A percentile compares a stretch with the other conserved stretches of the same genome.
Evolutionary conservation across 2,888 invertebrate genomes (phyloP).

Genomic region (Andrena camellia): DNA sequence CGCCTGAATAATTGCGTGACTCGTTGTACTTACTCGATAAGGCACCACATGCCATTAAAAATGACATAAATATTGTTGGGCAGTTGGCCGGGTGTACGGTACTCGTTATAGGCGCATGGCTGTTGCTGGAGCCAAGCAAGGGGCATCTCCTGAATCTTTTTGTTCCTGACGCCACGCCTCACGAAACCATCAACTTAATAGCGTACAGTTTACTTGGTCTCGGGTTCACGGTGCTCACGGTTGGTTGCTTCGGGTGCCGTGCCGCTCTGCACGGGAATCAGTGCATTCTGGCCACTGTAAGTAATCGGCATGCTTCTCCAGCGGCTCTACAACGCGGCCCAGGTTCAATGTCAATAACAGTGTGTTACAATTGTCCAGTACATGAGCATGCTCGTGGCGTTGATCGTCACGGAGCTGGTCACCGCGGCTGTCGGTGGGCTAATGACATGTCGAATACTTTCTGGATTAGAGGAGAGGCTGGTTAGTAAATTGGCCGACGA

Average conservation of each 20-base stretch:
- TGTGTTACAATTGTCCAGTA: constrained; percentile 80
- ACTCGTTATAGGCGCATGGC: constrained; percentile 86
- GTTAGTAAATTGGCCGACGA: constrained; percentile 79
- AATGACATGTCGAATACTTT: constrained; percentile 83
- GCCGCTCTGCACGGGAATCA: constrained; percentile 86
- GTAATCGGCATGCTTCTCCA: constrained; percentile 24
- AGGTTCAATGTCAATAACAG: constrained; percentile 35
- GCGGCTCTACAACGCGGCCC: not conserved
- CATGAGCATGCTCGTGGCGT: constrained; percentile 85
- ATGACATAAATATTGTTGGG: constrained; percentile 37
- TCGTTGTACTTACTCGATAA: not conserved
- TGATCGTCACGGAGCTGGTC: constrained; percentile 85
- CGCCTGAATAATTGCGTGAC: too few relatives aligned
- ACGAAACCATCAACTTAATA: constrained; percentile 85
- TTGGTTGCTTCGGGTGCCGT: constrained; percentile 88
- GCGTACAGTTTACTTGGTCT: constrained; percentile 86
- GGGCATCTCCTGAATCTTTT: constrained; percentile 86
- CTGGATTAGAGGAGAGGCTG: constrained; percentile 82
- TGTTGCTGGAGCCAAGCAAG: constrained; percentile 86
- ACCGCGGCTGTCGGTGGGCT: constrained; percentile 82
- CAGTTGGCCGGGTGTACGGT: constrained; percentile 87
- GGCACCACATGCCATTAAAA: not conserved
- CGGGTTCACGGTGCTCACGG: constrained; percentile 86
- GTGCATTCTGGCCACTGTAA: constrained; percentile 78
- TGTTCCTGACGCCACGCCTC: constrained; percentile 83